A percentile compares a stretch with the other conserved stretches of the same genome.
These are phyloP conservation scores for Osmerus eperlanus DNA, from an alignment of 2,113 vertebrate genomes.

Conservation along the genomic window DNA sequence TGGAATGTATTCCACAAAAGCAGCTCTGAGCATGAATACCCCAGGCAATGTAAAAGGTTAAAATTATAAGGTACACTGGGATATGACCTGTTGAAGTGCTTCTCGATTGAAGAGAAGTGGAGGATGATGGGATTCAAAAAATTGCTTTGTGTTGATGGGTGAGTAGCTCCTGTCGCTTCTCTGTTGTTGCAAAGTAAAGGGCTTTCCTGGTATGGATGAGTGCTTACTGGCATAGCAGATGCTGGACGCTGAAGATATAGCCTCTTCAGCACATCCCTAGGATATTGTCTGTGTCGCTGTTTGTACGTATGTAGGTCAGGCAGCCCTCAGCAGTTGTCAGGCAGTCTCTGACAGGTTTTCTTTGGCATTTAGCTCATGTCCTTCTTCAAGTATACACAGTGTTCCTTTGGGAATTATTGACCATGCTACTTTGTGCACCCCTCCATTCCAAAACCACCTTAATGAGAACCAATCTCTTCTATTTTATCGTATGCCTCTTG, in stretches of 20 bases:
- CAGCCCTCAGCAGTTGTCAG: constrained; percentile 12
- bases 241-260: no score
- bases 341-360: constrained; percentile 25
- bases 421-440: background rate
- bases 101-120: no score
- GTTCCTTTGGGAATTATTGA: background rate
- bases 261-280: background rate
- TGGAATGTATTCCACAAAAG: no score
- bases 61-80: no score
- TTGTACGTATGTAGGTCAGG: constrained; percentile 31
- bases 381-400: constrained; percentile 8
- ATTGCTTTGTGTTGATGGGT: background rate
- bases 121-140: background rate
- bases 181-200: no score
- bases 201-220: no score
- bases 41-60: no score
- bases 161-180: no score
- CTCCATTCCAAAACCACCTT: background rate
- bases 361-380: constrained; percentile 29
- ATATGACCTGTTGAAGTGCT: no score
- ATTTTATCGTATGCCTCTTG: background rate
- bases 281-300: background rate
- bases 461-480: background rate
- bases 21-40: no score
- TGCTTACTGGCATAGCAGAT: no score